Base-by-base conservation (phyloP, 1,140 invertebrate species). In the Drosophila ambigua region DNA sequence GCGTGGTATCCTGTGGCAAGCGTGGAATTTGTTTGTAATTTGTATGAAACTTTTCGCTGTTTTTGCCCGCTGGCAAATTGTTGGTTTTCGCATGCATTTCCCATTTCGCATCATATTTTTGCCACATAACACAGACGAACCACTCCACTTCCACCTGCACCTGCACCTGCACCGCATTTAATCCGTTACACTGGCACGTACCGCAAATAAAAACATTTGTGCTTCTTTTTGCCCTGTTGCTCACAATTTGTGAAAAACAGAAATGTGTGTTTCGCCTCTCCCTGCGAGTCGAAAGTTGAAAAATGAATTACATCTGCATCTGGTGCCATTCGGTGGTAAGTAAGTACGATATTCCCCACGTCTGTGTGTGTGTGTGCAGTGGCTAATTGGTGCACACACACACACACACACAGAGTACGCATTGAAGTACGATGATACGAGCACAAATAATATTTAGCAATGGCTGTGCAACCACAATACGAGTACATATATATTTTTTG, bases 241-340 rank as follows among this genome's bases (percentile, higher is more conserved):
- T 68, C 44, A 35, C 44, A 66, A 66, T 54, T 66, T 68, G 43
- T 53, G 23, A 28, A 46, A 46, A 52, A 26, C 23, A 11, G 35
- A 31, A 9, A 20, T 43, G 4, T 16, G 23, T 16, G n/a, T 15
- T 39, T 24, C 20, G 28, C 28, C 15, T 1, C 20, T 20, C 20
- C 39, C 1, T 20, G 4, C 15, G 5, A 28, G 16, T 28, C 2
- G 13, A 45, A 46, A 41, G 24, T 58, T 50, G 23, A 7, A 41
- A 23, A 63, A 49, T 41, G 31, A 52, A 67, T 35, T 67, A 28
- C 64, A 67, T 57, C 48, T 68, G 50, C 44, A 55, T 68, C 13
- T 35, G 31, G 8, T 35, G 43, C 28, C 31, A 51, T 43, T 16
- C 8, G 28, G 15, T 44, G 53, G 53, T 4, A 15, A 3, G 2